Conservation (phyloP, 2,113 vertebrate genomes). For the Paralichthys olivaceus region DNA sequence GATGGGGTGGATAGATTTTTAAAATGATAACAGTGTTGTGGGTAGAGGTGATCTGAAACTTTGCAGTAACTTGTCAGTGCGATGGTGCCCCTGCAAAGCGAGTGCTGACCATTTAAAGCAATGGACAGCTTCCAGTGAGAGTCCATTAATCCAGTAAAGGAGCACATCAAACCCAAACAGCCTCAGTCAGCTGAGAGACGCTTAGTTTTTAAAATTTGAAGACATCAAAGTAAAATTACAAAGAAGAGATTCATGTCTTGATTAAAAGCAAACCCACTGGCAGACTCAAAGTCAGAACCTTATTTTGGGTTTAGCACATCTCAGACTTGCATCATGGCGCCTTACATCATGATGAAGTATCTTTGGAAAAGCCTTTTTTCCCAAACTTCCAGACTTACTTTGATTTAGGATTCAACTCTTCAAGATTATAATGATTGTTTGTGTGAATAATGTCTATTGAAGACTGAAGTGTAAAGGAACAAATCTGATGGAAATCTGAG, state of each 20-base stretch:
- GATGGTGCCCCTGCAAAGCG: not conserved
- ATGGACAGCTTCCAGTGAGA: constrained; percentile 6
- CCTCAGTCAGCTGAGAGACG: not conserved
- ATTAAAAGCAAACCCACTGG: constrained; percentile 11
- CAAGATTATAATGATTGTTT: not conserved
- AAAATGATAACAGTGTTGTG: not conserved
- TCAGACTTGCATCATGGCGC: constrained; percentile 6
- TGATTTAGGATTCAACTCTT: not conserved
- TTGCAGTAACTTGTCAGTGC: not conserved
- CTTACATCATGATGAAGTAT: not conserved
- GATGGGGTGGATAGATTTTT: not conserved
- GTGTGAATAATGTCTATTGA: not conserved
- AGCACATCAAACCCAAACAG: not conserved
- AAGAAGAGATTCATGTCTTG: constrained; percentile 12
- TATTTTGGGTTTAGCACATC: constrained; percentile 15
- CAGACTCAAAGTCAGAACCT: constrained; percentile 1
- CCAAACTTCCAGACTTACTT: not conserved
- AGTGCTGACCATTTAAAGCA: not conserved
- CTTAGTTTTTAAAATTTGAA: not conserved
- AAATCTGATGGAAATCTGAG: not conserved
- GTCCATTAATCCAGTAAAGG: constrained; percentile 12
- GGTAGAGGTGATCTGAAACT: not conserved
- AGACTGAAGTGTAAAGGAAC: not conserved
- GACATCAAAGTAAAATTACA: constrained; percentile 16
- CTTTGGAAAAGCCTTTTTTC: not conserved